Conservation (phyloP, 2,888 invertebrate genomes). For the Acrobasis repandana region DNA sequence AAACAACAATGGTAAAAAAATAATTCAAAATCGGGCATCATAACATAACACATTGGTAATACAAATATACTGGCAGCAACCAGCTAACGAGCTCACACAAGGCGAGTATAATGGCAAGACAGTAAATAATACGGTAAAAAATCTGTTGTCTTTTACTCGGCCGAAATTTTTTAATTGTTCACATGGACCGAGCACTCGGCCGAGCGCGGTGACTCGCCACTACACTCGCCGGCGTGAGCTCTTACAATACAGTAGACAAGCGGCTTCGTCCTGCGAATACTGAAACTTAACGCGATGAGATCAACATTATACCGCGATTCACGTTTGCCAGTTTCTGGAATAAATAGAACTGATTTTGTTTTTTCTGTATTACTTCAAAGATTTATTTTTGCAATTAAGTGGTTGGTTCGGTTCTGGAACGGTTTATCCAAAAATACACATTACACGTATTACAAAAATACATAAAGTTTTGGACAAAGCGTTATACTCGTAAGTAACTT, state of each 20-base stretch:
- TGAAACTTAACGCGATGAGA: slow-evolving; percentile 58
- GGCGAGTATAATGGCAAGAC: not conserved
- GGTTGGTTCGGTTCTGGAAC: too few relatives aligned
- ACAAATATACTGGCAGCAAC: not conserved
- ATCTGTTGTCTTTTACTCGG: too few relatives aligned
- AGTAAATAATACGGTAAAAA: too few relatives aligned
- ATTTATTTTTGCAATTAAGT: too few relatives aligned
- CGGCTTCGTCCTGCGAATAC: slow-evolving; percentile 42
- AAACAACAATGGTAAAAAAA: slow-evolving; percentile 75
- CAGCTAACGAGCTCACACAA: not conserved
- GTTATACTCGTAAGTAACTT: too few relatives aligned
- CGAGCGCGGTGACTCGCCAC: not conserved
- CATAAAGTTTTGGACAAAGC: too few relatives aligned
- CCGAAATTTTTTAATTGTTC: too few relatives aligned
- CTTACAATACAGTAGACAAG: slow-evolving; percentile 27
- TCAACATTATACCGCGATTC: slow-evolving; percentile 38
- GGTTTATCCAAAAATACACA: too few relatives aligned
- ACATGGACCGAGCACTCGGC: too few relatives aligned
- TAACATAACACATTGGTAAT: not conserved
- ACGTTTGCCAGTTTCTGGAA: not conserved
- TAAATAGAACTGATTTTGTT: too few relatives aligned
- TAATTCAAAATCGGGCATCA: slow-evolving; percentile 49
- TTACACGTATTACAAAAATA: too few relatives aligned
- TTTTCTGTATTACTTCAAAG: too few relatives aligned
- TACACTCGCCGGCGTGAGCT: not conserved